Conservation (phyloP, 2,113 vertebrate genomes). For the Rhizomys pruinosus region DNA sequence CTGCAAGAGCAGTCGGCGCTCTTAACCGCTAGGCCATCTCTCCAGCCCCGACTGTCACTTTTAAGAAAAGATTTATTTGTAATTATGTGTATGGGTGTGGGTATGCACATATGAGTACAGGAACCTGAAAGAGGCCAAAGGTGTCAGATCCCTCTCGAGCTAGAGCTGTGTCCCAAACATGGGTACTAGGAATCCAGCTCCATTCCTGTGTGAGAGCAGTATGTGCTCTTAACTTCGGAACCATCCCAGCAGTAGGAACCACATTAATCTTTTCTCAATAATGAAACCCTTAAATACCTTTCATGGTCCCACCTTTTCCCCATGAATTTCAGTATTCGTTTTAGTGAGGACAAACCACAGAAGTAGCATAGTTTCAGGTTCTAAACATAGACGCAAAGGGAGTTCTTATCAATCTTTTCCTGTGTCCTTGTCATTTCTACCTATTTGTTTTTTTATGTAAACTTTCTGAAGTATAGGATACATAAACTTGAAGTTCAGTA, state of each 20-base stretch:
- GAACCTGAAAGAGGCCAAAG: not conserved
- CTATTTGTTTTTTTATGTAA: constrained; percentile 56
- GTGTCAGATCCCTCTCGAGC: not conserved
- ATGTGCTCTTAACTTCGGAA: not conserved
- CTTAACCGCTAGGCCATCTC: too few species aligned
- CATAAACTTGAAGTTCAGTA: constrained; percentile 14
- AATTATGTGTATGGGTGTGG: not conserved
- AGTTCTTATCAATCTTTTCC: not conserved
- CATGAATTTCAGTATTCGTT: not conserved
- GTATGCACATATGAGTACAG: not conserved
- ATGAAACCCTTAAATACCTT: not conserved
- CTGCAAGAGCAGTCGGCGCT: too few species aligned
- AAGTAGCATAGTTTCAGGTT: not conserved
- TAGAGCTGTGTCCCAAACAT: not conserved
- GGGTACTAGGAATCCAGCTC: not conserved
- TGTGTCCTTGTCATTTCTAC: constrained; percentile 9
- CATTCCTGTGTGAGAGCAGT: not conserved
- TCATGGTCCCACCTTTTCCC: not conserved
- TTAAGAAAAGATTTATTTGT: not conserved
- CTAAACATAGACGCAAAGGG: not conserved
- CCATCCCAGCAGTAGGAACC: not conserved
- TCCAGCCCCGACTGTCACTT: too few species aligned
- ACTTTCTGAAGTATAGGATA: constrained; percentile 31
- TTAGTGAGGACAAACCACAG: not conserved
- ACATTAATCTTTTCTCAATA: not conserved